Base-by-base conservation (phyloP, 2,797 vertebrate genomes). In the Spizella passerina region DNA sequence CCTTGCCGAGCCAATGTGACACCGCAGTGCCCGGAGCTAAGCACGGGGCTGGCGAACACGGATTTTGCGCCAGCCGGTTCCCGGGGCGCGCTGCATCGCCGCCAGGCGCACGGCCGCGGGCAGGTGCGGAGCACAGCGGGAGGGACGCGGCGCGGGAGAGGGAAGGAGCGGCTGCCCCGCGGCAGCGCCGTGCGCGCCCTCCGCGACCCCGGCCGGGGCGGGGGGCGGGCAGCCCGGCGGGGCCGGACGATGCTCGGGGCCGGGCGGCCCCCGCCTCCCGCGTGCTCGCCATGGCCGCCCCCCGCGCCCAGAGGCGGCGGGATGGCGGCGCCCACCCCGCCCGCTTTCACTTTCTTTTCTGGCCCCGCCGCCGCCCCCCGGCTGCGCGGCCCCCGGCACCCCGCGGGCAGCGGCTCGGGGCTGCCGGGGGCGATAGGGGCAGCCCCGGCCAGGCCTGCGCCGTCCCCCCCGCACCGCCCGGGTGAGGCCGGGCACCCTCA, bases 31-130 rank as follows among this genome's bases (percentile, higher is more conserved):
- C 29, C 38, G 19, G 21, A 52, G 15, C 41, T 4, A 6, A 60
- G 36, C 61, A 3, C 39, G 3, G 30, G 12, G 11, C 26, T 4
- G 5, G 14, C 1, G 21, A 66, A 27, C 1, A 1, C 15, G 3
- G 0, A 7, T 36, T 34, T 30, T 1, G 52, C 50, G 77, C 15
- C 56, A 36, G 93, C 7, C 32, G 34, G 9, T 1, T 22, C n/a
- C 24, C 39, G 2, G 52, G 32, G 65, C 53, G 1, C 46, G 12
- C 66, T 1, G 63, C 88, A 34, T 7, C 63, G 5, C 47, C 5
- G 3, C 27, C 39, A 2, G 56, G 5, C 11, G 14, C 66, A 6
- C 7, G 8, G 0, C 21, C 3, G 79, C 69, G 8, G 60, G 43
- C 83, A 29, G 27, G 20, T 20, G 10, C 0, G 23, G 53, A 32